Conservation (phyloP, 1,140 invertebrate species). For the Ctenoplectra terminalis region DNA sequence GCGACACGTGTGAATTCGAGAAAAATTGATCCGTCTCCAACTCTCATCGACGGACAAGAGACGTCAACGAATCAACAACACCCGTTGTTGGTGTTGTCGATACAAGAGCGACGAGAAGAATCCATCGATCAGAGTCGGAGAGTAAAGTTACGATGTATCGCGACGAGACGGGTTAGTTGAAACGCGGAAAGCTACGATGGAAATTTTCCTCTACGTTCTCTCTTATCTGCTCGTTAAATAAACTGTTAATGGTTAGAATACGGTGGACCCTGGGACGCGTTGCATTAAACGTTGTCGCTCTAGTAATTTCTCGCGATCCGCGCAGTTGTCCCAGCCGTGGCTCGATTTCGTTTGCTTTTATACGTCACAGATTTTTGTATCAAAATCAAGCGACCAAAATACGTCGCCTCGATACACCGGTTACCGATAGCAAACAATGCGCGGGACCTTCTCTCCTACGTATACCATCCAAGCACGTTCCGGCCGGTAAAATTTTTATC, state of each 20-base stretch:
- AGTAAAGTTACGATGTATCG: not conserved
- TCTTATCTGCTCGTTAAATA: constrained; percentile 49
- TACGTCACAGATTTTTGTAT: constrained; percentile 54
- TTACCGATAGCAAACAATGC: constrained; percentile 20
- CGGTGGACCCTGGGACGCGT: constrained; percentile 42
- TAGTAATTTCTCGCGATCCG: constrained; percentile 33
- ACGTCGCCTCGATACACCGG: constrained; percentile 29
- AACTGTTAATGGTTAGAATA: constrained; percentile 46
- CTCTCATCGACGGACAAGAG: no score
- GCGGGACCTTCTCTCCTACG: not conserved
- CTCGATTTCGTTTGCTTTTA: constrained; percentile 29
- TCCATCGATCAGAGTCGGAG: constrained; percentile 1
- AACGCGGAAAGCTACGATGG: constrained; percentile 27
- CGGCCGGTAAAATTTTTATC: not conserved
- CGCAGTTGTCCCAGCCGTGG: not conserved
- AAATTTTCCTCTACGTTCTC: constrained; percentile 47
- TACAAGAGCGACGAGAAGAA: not conserved
- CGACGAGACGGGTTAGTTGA: not conserved
- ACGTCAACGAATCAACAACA: not conserved
- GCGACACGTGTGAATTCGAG: constrained; percentile 22
- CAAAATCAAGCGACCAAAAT: constrained; percentile 45
- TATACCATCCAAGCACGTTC: not conserved
- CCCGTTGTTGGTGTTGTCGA: not conserved
- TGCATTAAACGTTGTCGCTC: constrained; percentile 35
- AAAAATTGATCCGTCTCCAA: constrained; percentile 6